A percentile compares a stretch with the other conserved stretches of the same genome.
phyloP scores from a whole-genome alignment of 2,888 invertebrate species.

The Drosophila nr. medialis region DNA sequence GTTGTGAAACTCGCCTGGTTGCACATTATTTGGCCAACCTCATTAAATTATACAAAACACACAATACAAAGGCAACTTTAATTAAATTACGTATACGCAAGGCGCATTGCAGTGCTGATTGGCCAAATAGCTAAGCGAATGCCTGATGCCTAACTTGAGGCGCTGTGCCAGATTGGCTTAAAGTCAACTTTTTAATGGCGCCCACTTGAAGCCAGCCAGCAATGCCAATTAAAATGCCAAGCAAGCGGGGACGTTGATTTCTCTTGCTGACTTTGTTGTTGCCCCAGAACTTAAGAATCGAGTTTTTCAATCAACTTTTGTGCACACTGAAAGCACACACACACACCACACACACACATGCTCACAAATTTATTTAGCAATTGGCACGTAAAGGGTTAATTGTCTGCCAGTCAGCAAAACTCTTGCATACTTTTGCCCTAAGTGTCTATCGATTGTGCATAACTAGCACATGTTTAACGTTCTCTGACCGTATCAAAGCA shows the following conservation, averaged over 20 bases:
- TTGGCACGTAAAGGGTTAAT: conserved; percentile 79
- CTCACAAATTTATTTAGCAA: conserved; percentile 63
- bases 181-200: conserved; percentile 56
- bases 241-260: conserved; percentile 31
- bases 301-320: conserved; percentile 55
- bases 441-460: conserved; percentile 70
- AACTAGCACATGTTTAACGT: conserved; percentile 61
- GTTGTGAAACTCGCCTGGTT: conserved; percentile 20
- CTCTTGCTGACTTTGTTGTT: conserved; percentile 46
- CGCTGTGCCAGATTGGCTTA: conserved; percentile 40
- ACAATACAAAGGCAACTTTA: conserved; percentile 39
- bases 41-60: conserved; percentile 24
- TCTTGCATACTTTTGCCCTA: conserved; percentile 20
- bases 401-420: conserved; percentile 68
- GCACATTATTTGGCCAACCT: conserved; percentile 58
- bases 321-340: conserved; percentile 10
- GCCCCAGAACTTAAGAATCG: conserved; percentile 11
- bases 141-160: conserved; percentile 38
- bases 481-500: conserved; percentile 5
- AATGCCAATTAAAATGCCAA: conserved; percentile 65
- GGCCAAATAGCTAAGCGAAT: conserved; percentile 33
- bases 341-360: conserved; percentile 18
- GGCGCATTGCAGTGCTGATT: conserved; percentile 36
- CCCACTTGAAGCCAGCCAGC: conserved; percentile 39
- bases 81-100: conserved; percentile 60